phyloP scores from a whole-genome alignment of 2,113 vertebrate species.

The Myotis davidii region DNA sequence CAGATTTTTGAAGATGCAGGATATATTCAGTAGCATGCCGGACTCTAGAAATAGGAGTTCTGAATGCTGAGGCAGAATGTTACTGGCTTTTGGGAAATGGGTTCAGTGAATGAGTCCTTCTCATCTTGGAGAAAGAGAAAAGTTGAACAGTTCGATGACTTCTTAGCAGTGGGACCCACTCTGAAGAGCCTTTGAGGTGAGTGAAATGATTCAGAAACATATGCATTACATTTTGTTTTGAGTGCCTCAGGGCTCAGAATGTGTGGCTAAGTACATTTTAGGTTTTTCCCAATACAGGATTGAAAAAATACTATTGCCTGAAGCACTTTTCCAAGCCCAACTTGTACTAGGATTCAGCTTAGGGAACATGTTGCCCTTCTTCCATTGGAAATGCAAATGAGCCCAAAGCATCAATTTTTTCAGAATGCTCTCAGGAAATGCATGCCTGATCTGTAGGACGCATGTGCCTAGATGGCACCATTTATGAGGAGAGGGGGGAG shows the following conservation, averaged over 20 bases:
- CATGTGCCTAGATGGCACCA: not conserved
- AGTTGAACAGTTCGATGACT: slow-evolving; percentile 65
- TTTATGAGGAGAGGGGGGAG: not conserved
- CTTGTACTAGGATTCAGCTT: slow-evolving; percentile 63
- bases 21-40: not conserved
- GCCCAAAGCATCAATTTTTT: not conserved
- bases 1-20: not conserved
- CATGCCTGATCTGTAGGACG: not conserved
- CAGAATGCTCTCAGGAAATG: slow-evolving; percentile 30
- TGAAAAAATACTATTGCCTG: slow-evolving; percentile 71
- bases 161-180: slow-evolving; percentile 57
- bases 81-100: slow-evolving; percentile 54
- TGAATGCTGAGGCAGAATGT: slow-evolving; percentile 11
- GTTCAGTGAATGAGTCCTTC: slow-evolving; percentile 46
- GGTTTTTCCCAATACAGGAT: slow-evolving; percentile 74
- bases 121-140: slow-evolving; percentile 60
- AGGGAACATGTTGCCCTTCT: slow-evolving; percentile 46
- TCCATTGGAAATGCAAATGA: slow-evolving; percentile 75
- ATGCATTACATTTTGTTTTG: slow-evolving; percentile 74
- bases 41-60: slow-evolving; percentile 49
- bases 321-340: slow-evolving; percentile 76
- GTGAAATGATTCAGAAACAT: slow-evolving; percentile 76
- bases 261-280: slow-evolving; percentile 77
- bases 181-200: slow-evolving; percentile 77
- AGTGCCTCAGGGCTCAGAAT: slow-evolving; percentile 75